Evolutionary conservation across 2,797 vertebrate genomes (phyloP).

Genomic region (Sebastiscus albofasciatus): DNA sequence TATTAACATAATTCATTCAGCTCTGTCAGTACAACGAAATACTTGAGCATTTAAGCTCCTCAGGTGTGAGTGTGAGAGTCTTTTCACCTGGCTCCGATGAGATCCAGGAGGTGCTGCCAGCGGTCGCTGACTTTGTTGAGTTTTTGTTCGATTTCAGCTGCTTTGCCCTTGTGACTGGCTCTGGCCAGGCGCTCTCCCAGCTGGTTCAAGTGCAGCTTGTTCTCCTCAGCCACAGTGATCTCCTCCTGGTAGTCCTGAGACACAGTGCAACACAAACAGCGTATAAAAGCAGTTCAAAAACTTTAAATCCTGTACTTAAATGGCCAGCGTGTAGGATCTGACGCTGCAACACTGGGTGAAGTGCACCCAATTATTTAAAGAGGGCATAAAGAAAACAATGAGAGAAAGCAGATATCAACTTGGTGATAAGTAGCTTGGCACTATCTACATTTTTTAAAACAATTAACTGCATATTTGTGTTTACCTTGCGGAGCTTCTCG

Average conservation of each 20-base stretch:
- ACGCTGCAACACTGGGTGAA: not conserved
- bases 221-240: slow-evolving; percentile 89
- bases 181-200: slow-evolving; percentile 92
- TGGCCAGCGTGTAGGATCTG: not conserved
- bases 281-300: not conserved
- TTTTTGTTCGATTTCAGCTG: slow-evolving; percentile 94
- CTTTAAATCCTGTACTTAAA: not conserved
- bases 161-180: slow-evolving; percentile 94
- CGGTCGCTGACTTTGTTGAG: slow-evolving; percentile 93
- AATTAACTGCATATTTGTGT: not conserved
- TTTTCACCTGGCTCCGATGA: slow-evolving; percentile 92
- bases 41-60: not conserved
- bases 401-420: not conserved
- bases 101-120: slow-evolving; percentile 97
- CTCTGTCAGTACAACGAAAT: not conserved
- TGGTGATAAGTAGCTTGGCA: not conserved
- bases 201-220: slow-evolving; percentile 91
- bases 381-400: not conserved
- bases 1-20: slow-evolving; percentile 49
- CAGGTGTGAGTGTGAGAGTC: not conserved
- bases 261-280: not conserved
- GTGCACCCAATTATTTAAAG: not conserved
- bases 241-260: slow-evolving; percentile 97
- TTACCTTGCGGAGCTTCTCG: slow-evolving; percentile 97
- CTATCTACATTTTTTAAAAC: not conserved